phyloP scores from a whole-genome alignment of 1,140 invertebrate species.

The Heliconius congener region DNA sequence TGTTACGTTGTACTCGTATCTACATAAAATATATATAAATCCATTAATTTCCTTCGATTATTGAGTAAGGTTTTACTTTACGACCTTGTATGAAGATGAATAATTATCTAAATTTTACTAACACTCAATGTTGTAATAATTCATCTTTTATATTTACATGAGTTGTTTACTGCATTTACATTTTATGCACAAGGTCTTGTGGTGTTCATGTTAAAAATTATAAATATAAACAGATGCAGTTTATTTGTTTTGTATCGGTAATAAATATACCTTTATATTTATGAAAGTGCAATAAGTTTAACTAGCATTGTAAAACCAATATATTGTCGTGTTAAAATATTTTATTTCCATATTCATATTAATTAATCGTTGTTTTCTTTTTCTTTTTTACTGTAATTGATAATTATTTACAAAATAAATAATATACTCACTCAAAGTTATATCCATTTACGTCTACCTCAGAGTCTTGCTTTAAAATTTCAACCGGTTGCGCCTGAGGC shows the following conservation, averaged over 20 bases:
- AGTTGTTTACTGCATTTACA: conserved; percentile 22
- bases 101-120: conserved; percentile 9
- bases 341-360: background rate
- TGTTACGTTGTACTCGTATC: background rate
- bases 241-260: conserved; percentile 22
- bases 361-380: background rate
- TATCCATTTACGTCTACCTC: conserved; percentile 69
- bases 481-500: conserved; percentile 48
- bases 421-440: conserved; percentile 70
- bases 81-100: conserved; percentile 10
- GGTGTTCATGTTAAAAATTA: background rate
- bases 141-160: conserved; percentile 9
- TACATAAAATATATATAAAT: background rate
- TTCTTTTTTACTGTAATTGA: background rate
- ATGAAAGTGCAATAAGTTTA: background rate
- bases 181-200: conserved; percentile 13
- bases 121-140: conserved; percentile 2
- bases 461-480: conserved; percentile 71
- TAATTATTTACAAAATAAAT: background rate
- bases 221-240: background rate
- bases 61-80: background rate
- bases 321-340: background rate
- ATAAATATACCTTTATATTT: conserved; percentile 16
- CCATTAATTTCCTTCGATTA: background rate
- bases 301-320: background rate